phyloP scores from a whole-genome alignment of 2,113 vertebrate species.

The Thymallus thymallus region DNA sequence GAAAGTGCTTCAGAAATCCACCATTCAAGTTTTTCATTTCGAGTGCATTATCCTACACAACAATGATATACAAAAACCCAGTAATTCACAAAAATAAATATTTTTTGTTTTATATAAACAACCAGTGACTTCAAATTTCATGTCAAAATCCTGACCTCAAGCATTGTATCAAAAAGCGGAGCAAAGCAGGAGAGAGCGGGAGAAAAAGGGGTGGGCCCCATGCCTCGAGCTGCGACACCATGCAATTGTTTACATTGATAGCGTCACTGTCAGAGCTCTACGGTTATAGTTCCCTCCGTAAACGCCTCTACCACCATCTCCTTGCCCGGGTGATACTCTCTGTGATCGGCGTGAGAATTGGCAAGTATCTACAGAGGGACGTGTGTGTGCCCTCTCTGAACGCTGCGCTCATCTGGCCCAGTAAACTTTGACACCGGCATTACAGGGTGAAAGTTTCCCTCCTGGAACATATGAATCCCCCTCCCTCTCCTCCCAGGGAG shows the following conservation, averaged over 20 bases:
- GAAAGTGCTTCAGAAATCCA: constrained; percentile 81
- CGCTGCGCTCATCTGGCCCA: constrained; percentile 50
- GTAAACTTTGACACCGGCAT: constrained; percentile 69
- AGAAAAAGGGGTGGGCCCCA: constrained; percentile 21
- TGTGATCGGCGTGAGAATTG: constrained; percentile 51
- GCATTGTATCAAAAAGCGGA: constrained; percentile 51
- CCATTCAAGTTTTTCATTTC: constrained; percentile 78
- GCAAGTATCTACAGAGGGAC: constrained; percentile 31
- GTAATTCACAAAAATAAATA: constrained; percentile 81
- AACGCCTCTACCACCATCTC: constrained; percentile 52
- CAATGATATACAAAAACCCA: constrained; percentile 49
- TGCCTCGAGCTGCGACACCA: constrained; percentile 38
- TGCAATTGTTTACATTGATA: constrained; percentile 63
- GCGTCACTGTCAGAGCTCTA: constrained; percentile 59
- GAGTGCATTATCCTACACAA: constrained; percentile 77
- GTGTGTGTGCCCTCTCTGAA: background rate
- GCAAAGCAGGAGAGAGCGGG: background rate
- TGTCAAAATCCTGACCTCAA: constrained; percentile 75
- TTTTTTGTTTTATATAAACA: constrained; percentile 72
- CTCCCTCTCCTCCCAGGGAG: constrained; percentile 15
- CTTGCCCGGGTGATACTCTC: constrained; percentile 39
- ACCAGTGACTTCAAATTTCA: constrained; percentile 77
- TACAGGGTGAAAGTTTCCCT: constrained; percentile 69
- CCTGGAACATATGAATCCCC: constrained; percentile 44
- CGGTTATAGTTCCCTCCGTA: constrained; percentile 37